These are phyloP conservation scores for Schizotus pectinicornis DNA, from an alignment of 2,888 invertebrate species.

Conservation along the genomic window DNA sequence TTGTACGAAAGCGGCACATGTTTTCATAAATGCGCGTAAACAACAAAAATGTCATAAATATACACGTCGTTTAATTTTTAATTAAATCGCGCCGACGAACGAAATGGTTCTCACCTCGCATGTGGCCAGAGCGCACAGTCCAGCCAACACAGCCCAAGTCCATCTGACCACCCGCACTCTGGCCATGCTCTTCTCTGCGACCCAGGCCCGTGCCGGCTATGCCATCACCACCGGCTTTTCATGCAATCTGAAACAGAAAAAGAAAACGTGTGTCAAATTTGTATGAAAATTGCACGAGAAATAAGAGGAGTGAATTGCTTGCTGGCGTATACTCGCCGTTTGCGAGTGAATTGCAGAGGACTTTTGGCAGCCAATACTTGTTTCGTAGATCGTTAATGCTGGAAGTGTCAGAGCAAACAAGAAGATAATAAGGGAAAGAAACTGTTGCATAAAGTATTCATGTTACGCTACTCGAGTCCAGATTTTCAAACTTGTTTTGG, in stretches of 20 bases:
- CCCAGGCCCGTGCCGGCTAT: constrained; percentile 63
- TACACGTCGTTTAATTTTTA: background rate
- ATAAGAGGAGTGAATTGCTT: background rate
- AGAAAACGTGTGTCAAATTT: constrained; percentile 17
- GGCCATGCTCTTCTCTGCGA: constrained; percentile 57
- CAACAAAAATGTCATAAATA: background rate
- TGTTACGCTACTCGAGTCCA: too few species aligned
- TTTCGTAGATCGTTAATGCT: background rate
- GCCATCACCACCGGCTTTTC: constrained; percentile 61
- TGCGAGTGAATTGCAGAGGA: background rate
- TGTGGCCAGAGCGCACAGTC: constrained; percentile 59
- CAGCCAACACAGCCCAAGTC: constrained; percentile 58
- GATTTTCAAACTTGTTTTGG: too few species aligned
- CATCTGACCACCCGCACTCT: constrained; percentile 58
- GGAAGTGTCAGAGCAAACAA: too few species aligned
- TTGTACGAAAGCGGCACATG: too few species aligned
- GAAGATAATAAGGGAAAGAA: too few species aligned
- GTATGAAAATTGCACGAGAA: background rate
- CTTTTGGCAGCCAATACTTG: background rate
- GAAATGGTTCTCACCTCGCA: constrained; percentile 52
- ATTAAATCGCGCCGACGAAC: background rate
- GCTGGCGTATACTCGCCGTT: too few species aligned
- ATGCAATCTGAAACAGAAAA: constrained; percentile 59
- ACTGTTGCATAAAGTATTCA: too few species aligned
- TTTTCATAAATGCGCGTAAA: background rate